A percentile compares a stretch with the other conserved stretches of the same genome.
phyloP scores from a whole-genome alignment of 2,888 invertebrate species.

The Pharmacophagus antenor region DNA sequence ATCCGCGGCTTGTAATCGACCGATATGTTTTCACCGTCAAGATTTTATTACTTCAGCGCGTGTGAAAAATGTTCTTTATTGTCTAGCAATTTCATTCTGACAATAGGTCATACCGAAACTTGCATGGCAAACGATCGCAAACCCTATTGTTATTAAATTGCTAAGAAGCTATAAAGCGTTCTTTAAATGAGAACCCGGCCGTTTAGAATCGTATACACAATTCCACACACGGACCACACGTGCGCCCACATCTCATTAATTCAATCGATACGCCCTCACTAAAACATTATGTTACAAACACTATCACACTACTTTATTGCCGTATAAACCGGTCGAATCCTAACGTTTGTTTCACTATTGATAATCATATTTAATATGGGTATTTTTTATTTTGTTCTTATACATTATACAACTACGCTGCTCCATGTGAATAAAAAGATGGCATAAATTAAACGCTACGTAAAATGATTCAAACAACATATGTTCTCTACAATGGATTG shows the following conservation, averaged over 20 bases:
- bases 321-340: conserved; percentile 49
- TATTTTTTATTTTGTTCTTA: conserved; percentile 27
- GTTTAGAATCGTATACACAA: conserved; percentile 60
- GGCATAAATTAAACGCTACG: background rate
- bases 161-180: conserved; percentile 60
- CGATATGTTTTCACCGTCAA: conserved; percentile 25
- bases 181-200: conserved; percentile 55
- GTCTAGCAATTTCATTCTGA: conserved; percentile 26
- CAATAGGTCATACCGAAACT: conserved; percentile 41
- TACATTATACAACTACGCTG: background rate
- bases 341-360: conserved; percentile 44
- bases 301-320: conserved; percentile 63
- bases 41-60: conserved; percentile 30
- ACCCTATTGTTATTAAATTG: conserved; percentile 69
- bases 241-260: conserved; percentile 77
- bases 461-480: background rate
- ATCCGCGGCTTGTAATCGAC: conserved; percentile 24
- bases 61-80: conserved; percentile 32
- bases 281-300: conserved; percentile 67
- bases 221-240: conserved; percentile 72
- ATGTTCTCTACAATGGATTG: too few species aligned
- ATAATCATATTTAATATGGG: conserved; percentile 33
- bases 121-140: conserved; percentile 49
- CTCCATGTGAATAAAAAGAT: background rate
- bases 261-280: conserved; percentile 73